These are phyloP conservation scores for Leptobrachium leishanense DNA, from an alignment of 2,113 vertebrate genomes.

Conservation along the genomic window DNA sequence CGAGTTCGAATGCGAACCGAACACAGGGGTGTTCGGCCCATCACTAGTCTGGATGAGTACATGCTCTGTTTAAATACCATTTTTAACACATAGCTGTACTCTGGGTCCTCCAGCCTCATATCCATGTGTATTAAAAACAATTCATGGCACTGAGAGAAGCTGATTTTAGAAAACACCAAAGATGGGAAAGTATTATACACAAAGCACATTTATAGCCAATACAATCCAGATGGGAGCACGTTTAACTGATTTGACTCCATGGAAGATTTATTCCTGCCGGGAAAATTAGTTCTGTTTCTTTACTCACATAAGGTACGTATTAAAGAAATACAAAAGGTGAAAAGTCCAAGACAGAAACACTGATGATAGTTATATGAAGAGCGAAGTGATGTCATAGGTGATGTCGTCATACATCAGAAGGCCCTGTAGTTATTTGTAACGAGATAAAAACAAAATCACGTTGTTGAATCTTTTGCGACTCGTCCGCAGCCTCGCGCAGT, in stretches of 20 bases:
- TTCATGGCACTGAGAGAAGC: too few species aligned
- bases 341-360: constrained; percentile 12
- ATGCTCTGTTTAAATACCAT: too few species aligned
- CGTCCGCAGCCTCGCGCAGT: not conserved
- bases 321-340: constrained; percentile 20
- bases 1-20: too few species aligned
- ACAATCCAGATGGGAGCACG: constrained; percentile 32
- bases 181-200: constrained; percentile 1
- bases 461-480: constrained; percentile 9
- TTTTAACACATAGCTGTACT: not conserved
- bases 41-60: too few species aligned
- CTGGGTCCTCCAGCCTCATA: not conserved
- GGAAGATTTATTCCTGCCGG: constrained; percentile 34
- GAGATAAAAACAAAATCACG: constrained; percentile 23
- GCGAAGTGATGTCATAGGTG: constrained; percentile 34
- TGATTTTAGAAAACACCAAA: not conserved
- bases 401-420: constrained; percentile 19
- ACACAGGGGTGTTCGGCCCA: too few species aligned
- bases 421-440: not conserved
- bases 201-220: constrained; percentile 13
- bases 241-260: constrained; percentile 24
- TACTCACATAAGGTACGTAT: constrained; percentile 32
- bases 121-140: too few species aligned
- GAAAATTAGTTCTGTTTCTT: constrained; percentile 21
- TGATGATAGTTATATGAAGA: constrained; percentile 14